Evolutionary conservation across 1,140 invertebrate species (phyloP).

Genomic region (Zaprionus kolodkinae): DNA sequence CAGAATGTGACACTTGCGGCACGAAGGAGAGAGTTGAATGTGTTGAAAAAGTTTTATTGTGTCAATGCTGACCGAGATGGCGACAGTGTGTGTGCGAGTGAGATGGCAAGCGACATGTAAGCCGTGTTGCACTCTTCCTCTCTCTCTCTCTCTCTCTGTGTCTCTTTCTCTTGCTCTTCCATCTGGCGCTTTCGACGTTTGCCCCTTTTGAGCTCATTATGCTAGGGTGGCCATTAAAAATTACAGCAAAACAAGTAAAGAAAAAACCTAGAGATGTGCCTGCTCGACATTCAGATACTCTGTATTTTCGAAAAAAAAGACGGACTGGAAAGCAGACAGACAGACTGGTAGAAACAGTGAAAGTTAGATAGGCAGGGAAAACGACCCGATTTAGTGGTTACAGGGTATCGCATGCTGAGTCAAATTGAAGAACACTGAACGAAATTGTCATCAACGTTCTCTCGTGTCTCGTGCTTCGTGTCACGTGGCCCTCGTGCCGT

Average conservation of each 20-base stretch:
- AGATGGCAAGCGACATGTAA: slow-evolving; percentile 55
- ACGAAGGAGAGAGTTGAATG: slow-evolving; percentile 42
- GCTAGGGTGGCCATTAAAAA: slow-evolving; percentile 71
- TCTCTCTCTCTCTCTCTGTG: slow-evolving; percentile 27
- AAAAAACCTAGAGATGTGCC: slow-evolving; percentile 11
- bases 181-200: slow-evolving; percentile 20
- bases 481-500: slow-evolving; percentile 44
- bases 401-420: not conserved
- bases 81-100: not conserved
- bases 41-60: slow-evolving; percentile 73
- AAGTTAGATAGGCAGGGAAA: not conserved
- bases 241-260: slow-evolving; percentile 49
- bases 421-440: slow-evolving; percentile 33
- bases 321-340: not conserved
- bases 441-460: slow-evolving; percentile 38
- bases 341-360: not conserved
- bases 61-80: slow-evolving; percentile 58
- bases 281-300: slow-evolving; percentile 3
- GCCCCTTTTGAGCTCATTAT: slow-evolving; percentile 63
- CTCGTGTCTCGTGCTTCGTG: not conserved
- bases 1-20: slow-evolving; percentile 62
- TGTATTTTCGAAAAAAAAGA: not conserved
- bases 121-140: slow-evolving; percentile 27
- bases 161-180: slow-evolving; percentile 32
- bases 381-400: not conserved